Evolutionary conservation across 2,888 invertebrate species (phyloP).

Genomic region (Lamproptera curius): DNA sequence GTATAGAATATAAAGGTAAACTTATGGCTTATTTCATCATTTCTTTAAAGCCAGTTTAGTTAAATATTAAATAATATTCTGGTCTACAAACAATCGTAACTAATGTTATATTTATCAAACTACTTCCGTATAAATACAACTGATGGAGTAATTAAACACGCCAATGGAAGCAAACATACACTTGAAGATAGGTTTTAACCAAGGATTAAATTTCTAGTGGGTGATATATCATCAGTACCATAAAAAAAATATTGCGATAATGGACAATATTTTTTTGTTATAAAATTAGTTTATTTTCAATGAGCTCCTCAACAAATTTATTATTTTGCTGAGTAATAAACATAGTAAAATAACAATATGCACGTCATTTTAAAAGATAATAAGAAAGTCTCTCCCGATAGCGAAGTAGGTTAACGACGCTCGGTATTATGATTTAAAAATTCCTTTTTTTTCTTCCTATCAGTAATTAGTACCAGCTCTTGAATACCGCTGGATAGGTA

Average conservation of each 20-base stretch:
- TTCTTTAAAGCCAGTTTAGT: too few species aligned
- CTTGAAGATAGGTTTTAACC: background rate
- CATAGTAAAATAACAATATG: background rate
- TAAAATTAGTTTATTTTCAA: background rate
- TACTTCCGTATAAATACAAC: too few species aligned
- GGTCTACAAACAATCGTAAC: too few species aligned
- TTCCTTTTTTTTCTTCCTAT: background rate
- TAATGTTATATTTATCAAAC: too few species aligned
- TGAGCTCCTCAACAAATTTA: background rate
- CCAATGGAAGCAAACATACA: too few species aligned
- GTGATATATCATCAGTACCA: too few species aligned
- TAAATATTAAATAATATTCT: too few species aligned
- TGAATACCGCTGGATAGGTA: background rate
- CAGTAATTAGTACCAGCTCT: too few species aligned
- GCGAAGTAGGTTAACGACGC: slow-evolving; percentile 11
- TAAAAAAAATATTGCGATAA: too few species aligned
- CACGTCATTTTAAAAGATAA: background rate
- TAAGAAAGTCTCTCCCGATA: slow-evolving; percentile 3
- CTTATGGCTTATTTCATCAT: too few species aligned
- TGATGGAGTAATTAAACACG: too few species aligned
- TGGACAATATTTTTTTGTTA: background rate
- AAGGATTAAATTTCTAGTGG: background rate
- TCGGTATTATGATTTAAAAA: background rate
- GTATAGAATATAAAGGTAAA: too few species aligned
- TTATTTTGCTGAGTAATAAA: background rate